These are phyloP conservation scores for Bombus confusus DNA, from an alignment of 1,140 invertebrate species.

Conservation along the genomic window DNA sequence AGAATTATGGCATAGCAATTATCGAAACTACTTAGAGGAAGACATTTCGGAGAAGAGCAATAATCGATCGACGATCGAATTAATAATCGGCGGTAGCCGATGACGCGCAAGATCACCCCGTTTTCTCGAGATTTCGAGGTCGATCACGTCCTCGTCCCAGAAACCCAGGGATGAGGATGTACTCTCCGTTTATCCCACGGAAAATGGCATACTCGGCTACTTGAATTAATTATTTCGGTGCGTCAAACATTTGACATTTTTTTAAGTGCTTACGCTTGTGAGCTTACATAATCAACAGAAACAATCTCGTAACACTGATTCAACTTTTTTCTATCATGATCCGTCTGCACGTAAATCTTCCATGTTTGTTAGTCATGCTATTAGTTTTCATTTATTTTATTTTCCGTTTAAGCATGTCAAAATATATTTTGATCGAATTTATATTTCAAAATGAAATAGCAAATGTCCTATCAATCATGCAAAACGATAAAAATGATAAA, in stretches of 20 bases:
- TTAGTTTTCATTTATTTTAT: no score
- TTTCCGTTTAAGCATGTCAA: no score
- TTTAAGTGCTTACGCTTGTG: not conserved
- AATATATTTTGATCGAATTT: no score
- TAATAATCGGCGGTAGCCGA: not conserved
- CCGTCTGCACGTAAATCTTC: not conserved
- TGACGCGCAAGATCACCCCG: constrained; percentile 53
- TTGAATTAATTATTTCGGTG: constrained; percentile 55
- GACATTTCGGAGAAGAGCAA: not conserved
- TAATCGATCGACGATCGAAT: constrained; percentile 39
- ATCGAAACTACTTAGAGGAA: not conserved
- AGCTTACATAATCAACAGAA: not conserved
- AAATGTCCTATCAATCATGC: no score
- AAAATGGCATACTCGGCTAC: constrained; percentile 54
- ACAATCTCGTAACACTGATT: not conserved
- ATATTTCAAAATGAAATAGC: no score
- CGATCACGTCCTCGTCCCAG: constrained; percentile 58
- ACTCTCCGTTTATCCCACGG: constrained; percentile 52
- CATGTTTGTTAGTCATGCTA: not conserved
- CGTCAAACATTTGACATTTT: constrained; percentile 51
- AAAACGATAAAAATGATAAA: no score
- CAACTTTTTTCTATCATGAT: not conserved
- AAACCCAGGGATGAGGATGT: constrained; percentile 52
- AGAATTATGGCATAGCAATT: not conserved
- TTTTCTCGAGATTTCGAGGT: constrained; percentile 60